Percentiles rank a stretch among this genome's conserved stretches.
phyloP scores from a whole-genome alignment of 1,140 invertebrate genomes.

The Whitmania pigra region DNA sequence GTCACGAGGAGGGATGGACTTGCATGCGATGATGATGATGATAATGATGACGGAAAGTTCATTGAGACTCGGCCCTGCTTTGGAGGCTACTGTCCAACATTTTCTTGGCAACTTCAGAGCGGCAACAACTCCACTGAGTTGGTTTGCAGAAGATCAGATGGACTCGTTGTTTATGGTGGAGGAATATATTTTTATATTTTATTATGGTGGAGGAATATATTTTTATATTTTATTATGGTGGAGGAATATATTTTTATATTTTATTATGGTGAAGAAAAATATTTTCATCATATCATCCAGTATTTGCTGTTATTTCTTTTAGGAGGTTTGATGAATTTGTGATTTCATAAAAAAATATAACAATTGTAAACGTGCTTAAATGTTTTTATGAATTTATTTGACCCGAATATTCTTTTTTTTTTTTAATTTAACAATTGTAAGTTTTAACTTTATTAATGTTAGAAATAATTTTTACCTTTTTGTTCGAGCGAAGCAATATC shows the following conservation, averaged over 20 bases:
- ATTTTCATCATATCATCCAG: no score
- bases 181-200: not conserved
- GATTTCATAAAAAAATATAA: no score
- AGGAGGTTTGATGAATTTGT: no score
- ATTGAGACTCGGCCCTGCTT: constrained; percentile 17
- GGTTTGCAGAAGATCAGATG: constrained; percentile 23
- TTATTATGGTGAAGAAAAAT: constrained; percentile 13
- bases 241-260: not conserved
- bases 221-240: constrained; percentile 11
- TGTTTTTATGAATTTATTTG: no score
- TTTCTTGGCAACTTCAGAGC: constrained; percentile 17
- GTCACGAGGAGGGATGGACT: not conserved
- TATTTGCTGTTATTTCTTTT: no score
- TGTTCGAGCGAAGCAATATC: no score
- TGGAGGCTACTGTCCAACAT: constrained; percentile 22
- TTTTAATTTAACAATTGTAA: no score
- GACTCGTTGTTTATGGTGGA: constrained; percentile 20
- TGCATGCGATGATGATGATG: not conserved
- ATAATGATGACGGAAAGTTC: constrained; percentile 3
- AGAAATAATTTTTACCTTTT: no score
- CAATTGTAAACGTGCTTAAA: no score
- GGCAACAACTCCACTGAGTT: constrained; percentile 19
- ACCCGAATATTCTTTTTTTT: no score
- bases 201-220: constrained; percentile 14
- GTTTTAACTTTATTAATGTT: no score